Evolutionary conservation across 1,140 invertebrate species (phyloP).

Genomic region (Macrosteles quadrilineatus): DNA sequence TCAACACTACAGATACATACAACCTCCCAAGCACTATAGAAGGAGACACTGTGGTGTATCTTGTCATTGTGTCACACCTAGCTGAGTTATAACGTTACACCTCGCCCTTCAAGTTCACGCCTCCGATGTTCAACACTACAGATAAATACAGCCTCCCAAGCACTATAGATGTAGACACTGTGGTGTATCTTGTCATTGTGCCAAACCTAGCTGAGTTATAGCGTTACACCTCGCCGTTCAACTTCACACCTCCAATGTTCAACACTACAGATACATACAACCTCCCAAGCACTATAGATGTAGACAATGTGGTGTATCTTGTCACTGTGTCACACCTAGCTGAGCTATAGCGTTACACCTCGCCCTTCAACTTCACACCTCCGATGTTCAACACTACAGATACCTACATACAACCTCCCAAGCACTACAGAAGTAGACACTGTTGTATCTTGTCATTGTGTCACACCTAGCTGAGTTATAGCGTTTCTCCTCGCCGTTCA

Average conservation of each 20-base stretch:
- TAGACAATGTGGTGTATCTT: background rate
- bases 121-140: no score
- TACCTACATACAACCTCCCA: no score
- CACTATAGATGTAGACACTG: background rate
- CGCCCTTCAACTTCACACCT: no score
- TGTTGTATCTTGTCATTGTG: background rate
- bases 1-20: no score
- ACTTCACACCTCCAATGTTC: background rate
- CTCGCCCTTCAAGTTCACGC: no score
- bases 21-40: no score
- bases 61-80: background rate
- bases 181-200: background rate
- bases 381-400: no score
- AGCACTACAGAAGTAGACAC: no score
- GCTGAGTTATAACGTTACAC: background rate
- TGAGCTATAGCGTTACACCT: background rate
- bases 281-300: background rate
- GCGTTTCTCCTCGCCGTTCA: background rate
- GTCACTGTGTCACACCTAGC: background rate
- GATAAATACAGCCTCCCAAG: no score
- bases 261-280: background rate
- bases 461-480: background rate
- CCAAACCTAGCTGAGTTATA: background rate
- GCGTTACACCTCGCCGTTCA: background rate
- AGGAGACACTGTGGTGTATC: background rate